Base-by-base conservation (phyloP, 2,797 vertebrate species). In the Typhlichthys subterraneus region DNA sequence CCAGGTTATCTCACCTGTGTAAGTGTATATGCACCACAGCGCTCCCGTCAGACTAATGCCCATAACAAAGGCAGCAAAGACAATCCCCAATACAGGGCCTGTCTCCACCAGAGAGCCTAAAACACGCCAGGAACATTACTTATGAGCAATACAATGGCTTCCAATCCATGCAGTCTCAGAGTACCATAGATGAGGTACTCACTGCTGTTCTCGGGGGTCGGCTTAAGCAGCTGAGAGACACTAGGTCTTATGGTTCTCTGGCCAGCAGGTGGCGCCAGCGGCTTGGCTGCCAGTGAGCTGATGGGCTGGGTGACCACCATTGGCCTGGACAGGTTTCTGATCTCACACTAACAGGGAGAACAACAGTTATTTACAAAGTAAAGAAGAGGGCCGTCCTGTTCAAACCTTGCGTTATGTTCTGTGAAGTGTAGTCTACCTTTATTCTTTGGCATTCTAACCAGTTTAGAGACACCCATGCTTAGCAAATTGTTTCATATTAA, bases 271-370 rank as follows among this genome's bases (percentile, higher is more conserved):
- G 81, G 76, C 46, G 57, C 67, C 57, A 46, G 57, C 12, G 53
- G 61, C 31, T 83, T 85, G 50, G 67, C 70, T n/a, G 52, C 62
- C 46, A 82, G 63, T 5, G 83, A 75, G 11, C 68, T 84, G 12
- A 83, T 58, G 2, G 82, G 55, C 54, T 88, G 88, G 0, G 94
- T 95, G 65, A 96, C 93, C 38, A 96, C 81, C 75, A 96, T 91
- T 2, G 95, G 94, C 63, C 95, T 92, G 53, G 90, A 92, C 52
- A 96, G 81, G 61, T 89, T 94, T 73, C 94, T 91, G 82, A 88
- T 80, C 64, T 88, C 90, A 84, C 95, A 96, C 95, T 96, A 80
- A 63, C 14, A 68, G 12, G 51, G 9, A 29, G 53, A 45, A 70
- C 13, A 49, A 57, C 1, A 7, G n/a, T 48, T 12, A 12, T 48